Percentiles rank a stretch among this genome's conserved stretches.
Conservation (phyloP, 2,113 vertebrate genomes). For the Nyctereutes procyonoides region DNA sequence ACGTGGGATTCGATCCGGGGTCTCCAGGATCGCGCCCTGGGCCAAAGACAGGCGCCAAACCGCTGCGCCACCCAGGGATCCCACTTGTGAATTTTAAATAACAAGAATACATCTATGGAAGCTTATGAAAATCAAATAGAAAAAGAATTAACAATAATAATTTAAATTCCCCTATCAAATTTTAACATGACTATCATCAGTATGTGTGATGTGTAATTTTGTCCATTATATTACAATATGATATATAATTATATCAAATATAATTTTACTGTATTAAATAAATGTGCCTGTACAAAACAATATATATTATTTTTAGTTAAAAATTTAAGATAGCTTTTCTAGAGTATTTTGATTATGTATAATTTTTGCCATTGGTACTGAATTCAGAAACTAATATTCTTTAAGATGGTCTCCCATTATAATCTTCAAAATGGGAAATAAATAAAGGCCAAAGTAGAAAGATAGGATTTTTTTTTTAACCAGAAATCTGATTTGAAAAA, state of each 20-base stretch:
- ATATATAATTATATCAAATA: not conserved
- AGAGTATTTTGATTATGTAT: not conserved
- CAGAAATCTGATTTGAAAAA: not conserved
- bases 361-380: not conserved
- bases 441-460: not conserved
- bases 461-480: not conserved
- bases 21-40: too few species aligned
- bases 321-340: not conserved
- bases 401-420: not conserved
- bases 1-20: too few species aligned
- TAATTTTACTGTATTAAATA: not conserved
- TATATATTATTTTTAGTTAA: not conserved
- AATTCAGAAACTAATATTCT: not conserved
- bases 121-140: not conserved
- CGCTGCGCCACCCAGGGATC: too few species aligned
- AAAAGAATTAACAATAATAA: not conserved
- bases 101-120: not conserved
- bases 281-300: not conserved
- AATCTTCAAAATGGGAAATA: not conserved
- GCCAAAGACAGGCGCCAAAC: too few species aligned
- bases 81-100: not conserved
- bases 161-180: not conserved
- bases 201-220: not conserved
- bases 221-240: not conserved
- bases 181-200: not conserved